Evolutionary conservation across 2,888 invertebrate genomes (phyloP).

Genomic region (Mesochorus sp.): DNA sequence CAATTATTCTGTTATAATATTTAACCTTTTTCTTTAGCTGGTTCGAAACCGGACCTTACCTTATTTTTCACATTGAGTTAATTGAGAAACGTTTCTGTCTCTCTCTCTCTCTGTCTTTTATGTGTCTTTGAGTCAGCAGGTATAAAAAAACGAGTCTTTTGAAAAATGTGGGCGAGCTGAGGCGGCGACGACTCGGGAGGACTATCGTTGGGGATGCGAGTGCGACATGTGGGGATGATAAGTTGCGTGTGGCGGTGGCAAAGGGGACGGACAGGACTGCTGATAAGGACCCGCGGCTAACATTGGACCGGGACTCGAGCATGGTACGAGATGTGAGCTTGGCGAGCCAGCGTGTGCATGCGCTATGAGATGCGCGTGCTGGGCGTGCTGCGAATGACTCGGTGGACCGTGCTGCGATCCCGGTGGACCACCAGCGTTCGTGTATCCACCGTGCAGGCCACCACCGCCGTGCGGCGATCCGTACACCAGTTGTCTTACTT

Average conservation of each 20-base stretch:
- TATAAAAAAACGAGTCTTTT: neutral
- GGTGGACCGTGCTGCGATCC: constrained; percentile 82
- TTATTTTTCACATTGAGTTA: too few relatives aligned
- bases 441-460: constrained; percentile 80
- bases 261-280: constrained; percentile 89
- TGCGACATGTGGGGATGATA: constrained; percentile 87
- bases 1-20: too few relatives aligned
- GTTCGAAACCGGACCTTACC: too few relatives aligned
- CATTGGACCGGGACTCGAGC: constrained; percentile 89
- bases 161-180: neutral
- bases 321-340: constrained; percentile 83
- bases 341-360: constrained; percentile 84
- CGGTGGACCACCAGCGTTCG: constrained; percentile 76
- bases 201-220: constrained; percentile 92
- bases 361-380: constrained; percentile 86
- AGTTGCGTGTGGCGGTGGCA: constrained; percentile 85
- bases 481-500: constrained; percentile 98
- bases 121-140: too few relatives aligned
- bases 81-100: neutral
- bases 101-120: neutral
- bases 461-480: constrained; percentile 87
- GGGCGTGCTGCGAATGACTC: constrained; percentile 84
- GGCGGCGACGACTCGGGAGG: neutral
- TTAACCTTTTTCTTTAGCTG: too few relatives aligned
- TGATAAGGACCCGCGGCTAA: constrained; percentile 84